Percentiles rank a stretch among this genome's conserved stretches.
phyloP scores from a whole-genome alignment of 2,888 invertebrate genomes.

The Belgica antarctica region DNA sequence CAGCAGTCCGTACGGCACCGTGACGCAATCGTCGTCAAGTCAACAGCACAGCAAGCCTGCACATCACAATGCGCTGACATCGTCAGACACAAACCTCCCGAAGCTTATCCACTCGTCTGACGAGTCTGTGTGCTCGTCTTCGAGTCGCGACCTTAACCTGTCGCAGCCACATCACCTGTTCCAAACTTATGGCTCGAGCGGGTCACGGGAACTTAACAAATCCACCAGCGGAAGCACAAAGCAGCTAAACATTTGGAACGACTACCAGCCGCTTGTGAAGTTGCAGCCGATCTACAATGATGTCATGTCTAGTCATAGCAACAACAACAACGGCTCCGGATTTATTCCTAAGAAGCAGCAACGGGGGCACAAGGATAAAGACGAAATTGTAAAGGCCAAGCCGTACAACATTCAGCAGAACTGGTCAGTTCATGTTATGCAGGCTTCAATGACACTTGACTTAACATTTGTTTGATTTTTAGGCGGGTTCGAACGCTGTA shows the following conservation, averaged over 20 bases:
- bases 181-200: constrained; percentile 24
- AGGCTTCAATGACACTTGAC: background rate
- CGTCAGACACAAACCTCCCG: constrained; percentile 37
- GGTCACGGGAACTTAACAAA: constrained; percentile 28
- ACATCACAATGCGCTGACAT: constrained; percentile 36
- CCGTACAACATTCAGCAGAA: constrained; percentile 42
- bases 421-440: constrained; percentile 21
- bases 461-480: constrained; percentile 45
- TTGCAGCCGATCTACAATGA: constrained; percentile 46
- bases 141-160: constrained; percentile 56
- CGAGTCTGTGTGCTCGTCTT: constrained; percentile 76
- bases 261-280: constrained; percentile 35
- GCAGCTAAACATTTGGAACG: constrained; percentile 45
- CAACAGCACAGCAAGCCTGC: constrained; percentile 2
- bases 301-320: constrained; percentile 46
- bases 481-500: constrained; percentile 91
- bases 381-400: constrained; percentile 43
- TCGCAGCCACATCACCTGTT: constrained; percentile 25
- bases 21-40: background rate
- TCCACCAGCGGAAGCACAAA: constrained; percentile 44
- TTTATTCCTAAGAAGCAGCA: constrained; percentile 46
- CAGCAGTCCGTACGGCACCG: background rate
- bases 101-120: constrained; percentile 59
- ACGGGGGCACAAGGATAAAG: constrained; percentile 49
- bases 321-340: constrained; percentile 45